Evolutionary conservation across 2,113 vertebrate species (phyloP).

Genomic region (Acanthisitta chloris): DNA sequence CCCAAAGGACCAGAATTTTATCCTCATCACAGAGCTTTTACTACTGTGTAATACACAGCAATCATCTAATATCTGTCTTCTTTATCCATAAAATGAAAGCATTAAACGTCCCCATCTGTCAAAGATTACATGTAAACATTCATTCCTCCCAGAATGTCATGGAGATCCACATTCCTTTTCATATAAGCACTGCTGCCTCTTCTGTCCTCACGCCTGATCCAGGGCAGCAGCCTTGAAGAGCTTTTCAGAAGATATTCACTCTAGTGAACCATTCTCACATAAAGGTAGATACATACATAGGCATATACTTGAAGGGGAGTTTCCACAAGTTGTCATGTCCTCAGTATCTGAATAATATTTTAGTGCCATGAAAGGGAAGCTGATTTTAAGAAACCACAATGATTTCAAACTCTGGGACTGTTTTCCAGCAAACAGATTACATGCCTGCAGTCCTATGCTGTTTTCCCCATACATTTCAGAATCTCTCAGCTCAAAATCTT

Average conservation of each 20-base stretch:
- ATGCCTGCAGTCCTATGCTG: neutral
- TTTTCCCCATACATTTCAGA: neutral
- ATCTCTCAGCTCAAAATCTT: neutral
- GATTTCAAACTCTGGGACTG: neutral
- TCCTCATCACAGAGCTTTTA: neutral
- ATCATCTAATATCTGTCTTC: constrained; percentile 7
- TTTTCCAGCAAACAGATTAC: neutral
- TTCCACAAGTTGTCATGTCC: neutral
- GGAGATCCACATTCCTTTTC: neutral
- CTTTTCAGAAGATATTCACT: neutral
- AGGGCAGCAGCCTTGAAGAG: neutral
- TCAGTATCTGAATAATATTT: neutral
- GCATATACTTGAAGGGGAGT: neutral
- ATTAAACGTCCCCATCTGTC: constrained; percentile 6
- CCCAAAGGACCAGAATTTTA: neutral
- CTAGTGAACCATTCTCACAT: neutral
- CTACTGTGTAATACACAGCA: neutral
- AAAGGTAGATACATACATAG: neutral
- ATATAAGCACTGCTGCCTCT: neutral
- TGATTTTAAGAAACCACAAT: neutral
- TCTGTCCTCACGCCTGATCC: neutral
- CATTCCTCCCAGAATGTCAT: neutral
- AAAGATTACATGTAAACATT: neutral
- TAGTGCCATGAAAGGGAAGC: neutral
- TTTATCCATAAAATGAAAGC: neutral